phyloP scores from a whole-genome alignment of 2,888 invertebrate species.

The Cephus nigrinus region DNA sequence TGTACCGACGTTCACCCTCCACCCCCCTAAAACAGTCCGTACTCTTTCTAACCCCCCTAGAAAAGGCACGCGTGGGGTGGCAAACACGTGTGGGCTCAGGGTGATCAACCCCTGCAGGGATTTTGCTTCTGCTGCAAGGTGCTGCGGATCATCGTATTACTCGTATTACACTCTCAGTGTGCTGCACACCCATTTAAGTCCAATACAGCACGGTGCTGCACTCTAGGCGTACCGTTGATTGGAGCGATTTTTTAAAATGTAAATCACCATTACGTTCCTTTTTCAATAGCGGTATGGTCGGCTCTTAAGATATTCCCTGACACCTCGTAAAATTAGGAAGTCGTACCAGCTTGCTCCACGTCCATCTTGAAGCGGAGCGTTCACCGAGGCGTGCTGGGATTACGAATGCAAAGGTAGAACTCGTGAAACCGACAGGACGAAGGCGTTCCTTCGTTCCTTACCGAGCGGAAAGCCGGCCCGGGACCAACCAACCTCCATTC shows the following conservation, averaged over 20 bases:
- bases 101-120: constrained; percentile 37
- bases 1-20: constrained; percentile 22
- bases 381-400: not conserved
- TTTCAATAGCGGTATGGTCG: not conserved
- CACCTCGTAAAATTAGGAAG: not conserved
- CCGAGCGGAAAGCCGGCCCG: not conserved
- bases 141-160: constrained; percentile 48
- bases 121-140: constrained; percentile 31
- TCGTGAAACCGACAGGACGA: not conserved
- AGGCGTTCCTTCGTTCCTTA: not conserved
- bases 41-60: constrained; percentile 30
- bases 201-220: not conserved
- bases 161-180: constrained; percentile 14
- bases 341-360: not conserved
- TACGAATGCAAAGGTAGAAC: not conserved
- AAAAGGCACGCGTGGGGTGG: constrained; percentile 54
- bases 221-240: not conserved
- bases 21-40: constrained; percentile 28
- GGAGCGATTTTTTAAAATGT: not conserved
- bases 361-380: not conserved
- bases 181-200: not conserved
- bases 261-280: not conserved
- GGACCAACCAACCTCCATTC: not conserved
- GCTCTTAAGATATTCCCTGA: not conserved
- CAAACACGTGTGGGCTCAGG: constrained; percentile 50